Conservation (phyloP, 1,140 invertebrate species). For the Cydia amplana region DNA sequence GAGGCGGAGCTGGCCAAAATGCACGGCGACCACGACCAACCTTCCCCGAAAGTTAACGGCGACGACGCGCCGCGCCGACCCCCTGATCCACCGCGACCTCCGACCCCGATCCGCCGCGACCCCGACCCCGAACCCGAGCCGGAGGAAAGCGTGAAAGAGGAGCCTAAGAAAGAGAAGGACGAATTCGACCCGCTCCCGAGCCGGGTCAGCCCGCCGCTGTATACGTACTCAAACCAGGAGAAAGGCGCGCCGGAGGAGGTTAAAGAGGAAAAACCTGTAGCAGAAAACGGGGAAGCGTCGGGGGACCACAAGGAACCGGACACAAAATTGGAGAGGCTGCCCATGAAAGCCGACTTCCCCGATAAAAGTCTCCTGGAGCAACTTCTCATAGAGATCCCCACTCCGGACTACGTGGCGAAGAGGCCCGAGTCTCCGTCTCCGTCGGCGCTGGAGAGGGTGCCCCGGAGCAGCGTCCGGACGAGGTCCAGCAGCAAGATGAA, state of each 20-base stretch:
- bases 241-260: slow-evolving; percentile 66
- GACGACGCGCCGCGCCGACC: slow-evolving; percentile 58
- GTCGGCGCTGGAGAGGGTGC: slow-evolving; percentile 68
- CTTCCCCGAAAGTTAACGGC: slow-evolving; percentile 52
- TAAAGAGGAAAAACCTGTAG: slow-evolving; percentile 55
- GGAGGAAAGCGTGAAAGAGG: slow-evolving; percentile 20
- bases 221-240: slow-evolving; percentile 88
- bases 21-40: slow-evolving; percentile 78
- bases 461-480: slow-evolving; percentile 81
- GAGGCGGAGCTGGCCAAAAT: slow-evolving; percentile 84
- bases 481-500: slow-evolving; percentile 86
- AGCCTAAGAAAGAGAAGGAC: slow-evolving; percentile 64
- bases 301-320: slow-evolving; percentile 48
- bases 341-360: slow-evolving; percentile 76
- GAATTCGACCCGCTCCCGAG: slow-evolving; percentile 85
- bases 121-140: slow-evolving; percentile 40
- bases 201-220: slow-evolving; percentile 85
- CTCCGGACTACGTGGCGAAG: slow-evolving; percentile 80
- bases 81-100: slow-evolving; percentile 44
- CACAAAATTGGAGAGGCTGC: slow-evolving; percentile 60
- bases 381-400: slow-evolving; percentile 88
- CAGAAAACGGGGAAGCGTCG: slow-evolving; percentile 60
- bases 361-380: slow-evolving; percentile 86
- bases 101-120: slow-evolving; percentile 60
- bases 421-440: slow-evolving; percentile 77